Base-by-base conservation (phyloP, 2,888 invertebrate species). In the Drosophila koepferae region DNA sequence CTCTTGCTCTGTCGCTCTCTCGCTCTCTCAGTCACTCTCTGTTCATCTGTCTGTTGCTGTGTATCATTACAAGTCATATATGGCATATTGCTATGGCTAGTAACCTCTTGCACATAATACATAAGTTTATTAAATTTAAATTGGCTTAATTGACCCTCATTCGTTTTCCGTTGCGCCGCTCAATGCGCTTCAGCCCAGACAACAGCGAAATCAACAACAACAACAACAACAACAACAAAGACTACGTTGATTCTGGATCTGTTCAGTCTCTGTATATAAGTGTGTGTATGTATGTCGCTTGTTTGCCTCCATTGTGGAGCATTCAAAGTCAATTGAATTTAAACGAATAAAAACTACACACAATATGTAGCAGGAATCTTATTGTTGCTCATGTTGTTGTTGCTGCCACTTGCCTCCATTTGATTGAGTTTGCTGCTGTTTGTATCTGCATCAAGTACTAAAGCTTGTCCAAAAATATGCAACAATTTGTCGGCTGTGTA, bases 81-180 rank as follows among this genome's bases (percentile, higher is more conserved):
- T 72, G 79, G 67, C 78, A 78, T 83, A 76, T 81, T 77, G 82
- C 77, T 60, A 44, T 86, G 81, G 90, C 84, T 86, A 77, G 90
- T 89, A 86, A 86, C 89, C 85, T 86, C 85, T 91, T 92, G 92
- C 91, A 91, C 91, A 92, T 92, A 92, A 92, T 86, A 86, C 85
- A 86, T 92, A 92, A 92, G 90, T 93, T 93, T 93, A 93, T 93
- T 92, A 92, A 92, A 93, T 93, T 92, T 92, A 92, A 93, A 93
- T 93, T 93, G 93, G 90, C 92, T 92, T 92, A 92, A 93, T 93
- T 93, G 92, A 93, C 92, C 93, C 92, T 91, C 91, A 91, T 91
- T 91, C 89, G 87, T 83, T 87, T 86, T 89, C 87, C 89, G 85
- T 78, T 87, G 84, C 78, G 76, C 79, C 65, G 68, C 72, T 67